These are phyloP conservation scores for Arrhamphus sclerolepis DNA, from an alignment of 2,797 vertebrate species.

Conservation along the genomic window DNA sequence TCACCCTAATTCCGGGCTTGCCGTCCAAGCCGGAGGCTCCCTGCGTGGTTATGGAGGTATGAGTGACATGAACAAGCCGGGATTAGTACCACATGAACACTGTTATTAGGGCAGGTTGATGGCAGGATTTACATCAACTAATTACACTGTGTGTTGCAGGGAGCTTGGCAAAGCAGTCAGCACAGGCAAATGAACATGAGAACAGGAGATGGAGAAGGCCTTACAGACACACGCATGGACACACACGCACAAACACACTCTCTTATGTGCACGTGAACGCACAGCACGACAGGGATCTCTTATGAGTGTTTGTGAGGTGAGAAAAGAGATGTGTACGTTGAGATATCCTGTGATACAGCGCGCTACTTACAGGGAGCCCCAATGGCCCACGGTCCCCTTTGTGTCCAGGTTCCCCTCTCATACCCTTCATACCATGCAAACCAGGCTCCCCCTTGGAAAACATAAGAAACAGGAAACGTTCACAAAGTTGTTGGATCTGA, in stretches of 20 bases:
- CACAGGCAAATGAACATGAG: constrained; percentile 59
- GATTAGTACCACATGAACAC: constrained; percentile 93
- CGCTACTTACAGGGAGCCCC: constrained; percentile 97
- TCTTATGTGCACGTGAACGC: constrained; percentile 9
- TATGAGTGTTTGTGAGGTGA: constrained; percentile 1
- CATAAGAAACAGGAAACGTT: constrained; percentile 36
- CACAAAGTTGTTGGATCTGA: background rate
- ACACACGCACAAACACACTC: background rate
- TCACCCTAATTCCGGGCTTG: constrained; percentile 99
- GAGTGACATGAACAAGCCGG: constrained; percentile 94
- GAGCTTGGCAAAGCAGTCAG: constrained; percentile 49
- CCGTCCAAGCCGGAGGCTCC: constrained; percentile 99
- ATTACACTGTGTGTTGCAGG: constrained; percentile 66
- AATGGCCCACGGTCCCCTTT: constrained; percentile 98
- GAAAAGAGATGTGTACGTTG: background rate
- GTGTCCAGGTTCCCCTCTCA: constrained; percentile 94
- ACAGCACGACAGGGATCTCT: constrained; percentile 10
- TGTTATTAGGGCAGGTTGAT: constrained; percentile 79
- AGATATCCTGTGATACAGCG: constrained; percentile 30
- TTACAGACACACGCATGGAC: constrained; percentile 18
- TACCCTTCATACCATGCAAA: constrained; percentile 94
- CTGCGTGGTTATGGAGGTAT: constrained; percentile 94
- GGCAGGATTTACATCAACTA: constrained; percentile 70
- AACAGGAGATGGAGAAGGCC: constrained; percentile 46
- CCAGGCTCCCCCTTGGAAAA: constrained; percentile 89